phyloP scores from a whole-genome alignment of 1,140 invertebrate species.

The Orchestia grillus region DNA sequence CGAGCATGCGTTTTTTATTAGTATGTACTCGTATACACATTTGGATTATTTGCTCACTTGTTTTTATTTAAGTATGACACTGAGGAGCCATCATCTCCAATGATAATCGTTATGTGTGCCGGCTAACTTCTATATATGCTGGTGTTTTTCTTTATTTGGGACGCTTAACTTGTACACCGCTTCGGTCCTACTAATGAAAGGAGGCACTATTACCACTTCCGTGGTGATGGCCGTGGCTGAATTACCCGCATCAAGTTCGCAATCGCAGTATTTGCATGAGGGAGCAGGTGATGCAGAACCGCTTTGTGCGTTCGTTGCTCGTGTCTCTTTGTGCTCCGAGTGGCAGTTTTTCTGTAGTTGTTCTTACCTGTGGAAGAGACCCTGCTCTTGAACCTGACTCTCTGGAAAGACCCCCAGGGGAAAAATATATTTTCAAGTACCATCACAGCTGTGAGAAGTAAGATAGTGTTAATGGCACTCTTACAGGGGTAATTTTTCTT shows the following conservation, averaged over 20 bases:
- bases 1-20: background rate
- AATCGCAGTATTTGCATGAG: background rate
- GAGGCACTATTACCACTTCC: background rate
- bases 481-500: no score
- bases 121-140: background rate
- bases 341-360: background rate
- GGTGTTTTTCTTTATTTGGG: background rate
- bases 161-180: background rate
- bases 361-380: background rate
- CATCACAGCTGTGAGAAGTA: background rate
- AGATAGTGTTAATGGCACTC: background rate
- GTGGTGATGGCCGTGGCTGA: background rate
- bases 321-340: background rate
- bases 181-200: background rate
- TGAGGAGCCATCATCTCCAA: background rate
- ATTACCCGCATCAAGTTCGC: background rate
- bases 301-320: background rate
- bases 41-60: background rate
- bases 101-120: background rate
- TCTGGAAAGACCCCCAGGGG: background rate
- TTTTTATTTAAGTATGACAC: background rate
- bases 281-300: background rate
- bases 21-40: background rate
- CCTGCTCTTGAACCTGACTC: background rate
- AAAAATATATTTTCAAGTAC: background rate